phyloP scores from a whole-genome alignment of 35 echinoderm and acorn worm genomes.

The Lytechinus variegatus region DNA sequence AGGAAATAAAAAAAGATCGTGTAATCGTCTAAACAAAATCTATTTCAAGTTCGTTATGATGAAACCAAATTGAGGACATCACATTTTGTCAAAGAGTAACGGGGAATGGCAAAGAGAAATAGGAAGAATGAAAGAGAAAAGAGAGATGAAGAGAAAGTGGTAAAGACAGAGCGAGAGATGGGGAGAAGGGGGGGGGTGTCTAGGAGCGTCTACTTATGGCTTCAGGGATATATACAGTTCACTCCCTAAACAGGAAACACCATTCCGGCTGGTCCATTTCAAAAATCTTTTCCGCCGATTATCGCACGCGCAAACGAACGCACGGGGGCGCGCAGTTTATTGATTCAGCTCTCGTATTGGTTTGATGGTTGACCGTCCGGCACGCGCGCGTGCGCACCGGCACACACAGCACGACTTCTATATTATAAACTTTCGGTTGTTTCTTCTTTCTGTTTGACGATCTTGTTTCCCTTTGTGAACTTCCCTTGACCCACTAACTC shows the following conservation, averaged over 20 bases:
- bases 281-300: neutral
- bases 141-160: neutral
- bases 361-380: neutral
- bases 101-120: too few species aligned
- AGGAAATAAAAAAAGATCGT: too few species aligned
- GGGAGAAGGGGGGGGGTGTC: neutral
- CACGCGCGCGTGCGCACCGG: neutral
- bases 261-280: conserved; percentile 26
- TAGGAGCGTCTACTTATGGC: neutral
- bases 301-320: conserved; percentile 11
- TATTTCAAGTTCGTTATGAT: too few species aligned
- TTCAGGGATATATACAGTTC: neutral
- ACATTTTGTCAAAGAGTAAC: too few species aligned
- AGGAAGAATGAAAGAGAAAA: neutral
- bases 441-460: neutral
- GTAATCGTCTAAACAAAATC: too few species aligned
- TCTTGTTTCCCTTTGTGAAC: neutral
- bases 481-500: neutral
- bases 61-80: too few species aligned
- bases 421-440: neutral
- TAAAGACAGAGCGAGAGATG: neutral
- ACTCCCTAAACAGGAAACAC: conserved; percentile 41
- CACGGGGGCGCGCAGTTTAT: neutral
- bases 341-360: conserved; percentile 16
- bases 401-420: neutral